Evolutionary conservation across 2,888 invertebrate species (phyloP).

Genomic region (Melanostoma mellinum): DNA sequence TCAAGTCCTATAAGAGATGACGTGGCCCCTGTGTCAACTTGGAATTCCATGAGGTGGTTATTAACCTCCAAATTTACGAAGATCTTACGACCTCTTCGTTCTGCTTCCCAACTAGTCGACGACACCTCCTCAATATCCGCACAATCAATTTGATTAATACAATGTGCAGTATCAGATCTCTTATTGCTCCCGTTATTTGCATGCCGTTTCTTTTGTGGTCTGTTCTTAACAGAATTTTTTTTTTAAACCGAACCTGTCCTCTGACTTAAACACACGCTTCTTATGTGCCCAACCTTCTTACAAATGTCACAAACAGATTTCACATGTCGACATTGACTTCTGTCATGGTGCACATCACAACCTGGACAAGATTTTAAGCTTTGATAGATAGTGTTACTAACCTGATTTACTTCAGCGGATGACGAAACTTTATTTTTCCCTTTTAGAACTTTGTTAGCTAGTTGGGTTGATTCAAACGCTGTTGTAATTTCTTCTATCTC

Average conservation of each 20-base stretch:
- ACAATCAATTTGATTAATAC: no score
- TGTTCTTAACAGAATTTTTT: no score
- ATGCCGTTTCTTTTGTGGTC: no score
- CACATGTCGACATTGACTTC: no score
- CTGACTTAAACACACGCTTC: no score
- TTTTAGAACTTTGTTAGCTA: constrained; percentile 14
- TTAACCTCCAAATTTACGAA: neutral
- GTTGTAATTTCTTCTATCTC: neutral
- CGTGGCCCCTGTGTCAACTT: neutral
- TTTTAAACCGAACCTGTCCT: no score
- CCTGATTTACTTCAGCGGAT: neutral
- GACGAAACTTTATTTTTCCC: neutral
- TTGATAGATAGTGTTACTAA: neutral
- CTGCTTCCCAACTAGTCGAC: neutral
- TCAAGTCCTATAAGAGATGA: neutral
- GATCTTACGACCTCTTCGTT: neutral
- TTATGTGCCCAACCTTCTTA: no score
- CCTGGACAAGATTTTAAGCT: constrained; percentile 17
- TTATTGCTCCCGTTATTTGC: no score
- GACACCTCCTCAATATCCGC: neutral
- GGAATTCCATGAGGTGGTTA: neutral
- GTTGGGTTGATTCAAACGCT: constrained; percentile 13
- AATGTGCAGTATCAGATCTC: no score
- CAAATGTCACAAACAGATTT: no score
- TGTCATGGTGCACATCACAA: constrained; percentile 1